phyloP scores from a whole-genome alignment of 2,113 vertebrate species.

The Pelusios castaneus region DNA sequence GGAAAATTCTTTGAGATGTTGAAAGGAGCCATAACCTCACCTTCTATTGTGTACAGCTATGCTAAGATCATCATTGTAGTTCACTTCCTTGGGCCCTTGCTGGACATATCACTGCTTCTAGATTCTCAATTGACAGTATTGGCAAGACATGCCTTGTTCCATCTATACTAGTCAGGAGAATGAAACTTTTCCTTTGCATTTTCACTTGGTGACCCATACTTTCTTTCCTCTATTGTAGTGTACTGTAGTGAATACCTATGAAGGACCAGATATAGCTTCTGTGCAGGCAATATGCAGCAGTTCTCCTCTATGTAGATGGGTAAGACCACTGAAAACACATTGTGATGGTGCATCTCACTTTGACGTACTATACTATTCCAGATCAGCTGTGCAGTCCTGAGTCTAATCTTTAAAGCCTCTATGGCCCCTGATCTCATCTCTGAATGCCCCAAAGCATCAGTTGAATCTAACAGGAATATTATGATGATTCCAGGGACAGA shows the following conservation, averaged over 20 bases:
- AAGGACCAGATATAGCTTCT: not conserved
- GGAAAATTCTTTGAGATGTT: not conserved
- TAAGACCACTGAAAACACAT: not conserved
- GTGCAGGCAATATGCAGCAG: rapidly evolving
- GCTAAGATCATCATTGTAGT: not conserved
- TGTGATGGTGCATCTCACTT: rapidly evolving
- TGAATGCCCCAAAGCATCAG: not conserved
- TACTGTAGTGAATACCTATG: rapidly evolving
- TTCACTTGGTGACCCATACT: rapidly evolving
- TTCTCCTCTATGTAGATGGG: not conserved
- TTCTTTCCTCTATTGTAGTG: not conserved
- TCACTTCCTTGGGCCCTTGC: not conserved
- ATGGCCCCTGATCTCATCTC: not conserved
- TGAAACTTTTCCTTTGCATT: not conserved
- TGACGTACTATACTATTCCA: not conserved
- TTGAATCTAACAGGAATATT: not conserved
- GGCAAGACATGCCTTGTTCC: not conserved
- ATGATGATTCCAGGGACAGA: rapidly evolving
- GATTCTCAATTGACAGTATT: not conserved
- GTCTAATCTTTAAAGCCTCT: not conserved
- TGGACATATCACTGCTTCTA: not conserved
- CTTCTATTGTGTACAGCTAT: not conserved
- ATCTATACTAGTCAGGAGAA: not conserved
- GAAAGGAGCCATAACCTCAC: constrained; percentile 41
- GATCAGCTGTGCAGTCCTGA: rapidly evolving